Evolutionary conservation across 2,888 invertebrate genomes (phyloP).

Genomic region (Drosophila parthenogenetica): DNA sequence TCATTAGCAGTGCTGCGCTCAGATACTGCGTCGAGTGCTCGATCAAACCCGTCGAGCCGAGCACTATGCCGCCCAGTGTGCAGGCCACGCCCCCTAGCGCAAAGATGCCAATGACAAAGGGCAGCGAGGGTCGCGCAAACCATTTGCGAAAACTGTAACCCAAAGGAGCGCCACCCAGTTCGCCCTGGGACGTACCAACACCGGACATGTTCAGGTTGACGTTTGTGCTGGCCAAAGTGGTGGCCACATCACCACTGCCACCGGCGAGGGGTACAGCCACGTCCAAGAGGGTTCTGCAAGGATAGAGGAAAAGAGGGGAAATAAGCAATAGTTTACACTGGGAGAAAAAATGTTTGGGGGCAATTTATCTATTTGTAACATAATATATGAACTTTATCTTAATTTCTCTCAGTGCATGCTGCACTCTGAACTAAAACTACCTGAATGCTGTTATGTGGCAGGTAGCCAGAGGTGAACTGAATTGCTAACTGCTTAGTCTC

Average conservation of each 20-base stretch:
- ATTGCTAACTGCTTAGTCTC: constrained; percentile 14
- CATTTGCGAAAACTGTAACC: constrained; percentile 79
- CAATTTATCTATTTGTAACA: no score
- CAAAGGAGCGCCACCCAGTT: constrained; percentile 21
- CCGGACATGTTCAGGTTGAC: constrained; percentile 41
- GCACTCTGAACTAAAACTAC: constrained; percentile 9
- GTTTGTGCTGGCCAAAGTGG: constrained; percentile 25
- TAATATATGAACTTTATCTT: no score
- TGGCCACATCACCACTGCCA: constrained; percentile 39
- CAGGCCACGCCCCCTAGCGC: constrained; percentile 84
- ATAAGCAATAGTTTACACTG: not conserved
- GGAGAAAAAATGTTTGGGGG: not conserved
- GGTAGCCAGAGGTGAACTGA: constrained; percentile 14
- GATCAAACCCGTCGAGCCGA: constrained; percentile 84
- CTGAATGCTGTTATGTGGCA: constrained; percentile 18
- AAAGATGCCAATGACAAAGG: constrained; percentile 84
- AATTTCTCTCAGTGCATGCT: not conserved
- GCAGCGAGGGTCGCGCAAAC: constrained; percentile 83
- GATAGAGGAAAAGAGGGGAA: no score
- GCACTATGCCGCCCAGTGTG: constrained; percentile 84
- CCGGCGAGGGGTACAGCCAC: constrained; percentile 60
- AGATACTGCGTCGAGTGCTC: constrained; percentile 84
- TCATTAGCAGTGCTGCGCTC: constrained; percentile 84
- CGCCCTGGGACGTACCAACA: constrained; percentile 15
- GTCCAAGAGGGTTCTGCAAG: constrained; percentile 63